Evolutionary conservation across 64 coral and sea anemone genomes (phyloP), one percentile per base, ranked within the genome.

Genomic region (Acropora yongei): DNA sequence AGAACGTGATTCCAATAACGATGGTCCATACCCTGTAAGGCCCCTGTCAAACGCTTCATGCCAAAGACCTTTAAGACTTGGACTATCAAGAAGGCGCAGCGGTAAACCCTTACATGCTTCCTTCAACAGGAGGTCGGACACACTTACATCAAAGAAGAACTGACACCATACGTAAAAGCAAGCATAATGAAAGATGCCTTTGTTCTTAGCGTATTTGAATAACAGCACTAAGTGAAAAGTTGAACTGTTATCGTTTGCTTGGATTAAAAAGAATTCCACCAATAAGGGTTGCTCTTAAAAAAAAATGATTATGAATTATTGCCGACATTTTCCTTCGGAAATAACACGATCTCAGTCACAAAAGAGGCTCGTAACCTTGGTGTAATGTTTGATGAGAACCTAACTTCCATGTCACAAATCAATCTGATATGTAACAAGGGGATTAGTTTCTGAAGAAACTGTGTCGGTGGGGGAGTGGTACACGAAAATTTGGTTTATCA

Each of bases 31-130:
- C 6, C 82, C 44, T 0, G 44, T 85, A 18, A 85, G 5, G 45
- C 82, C 82, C 4, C 72, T 49, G n/a, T 73, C 53, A 45, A 83
- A 84, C 78, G 76, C 40, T 20, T 75, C 86, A 84, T 84, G 87
- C 17, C 91, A 46, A 16, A 82, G 93, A 53, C 93, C 88, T 18
- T 44, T 87, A 16, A 90, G 93, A 68, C 74, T 91, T 75, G 93
- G 93, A 57, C 50, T 95, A 42, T 91, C 93, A 20, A 87, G 88
- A 95, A 95, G 47, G 53, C 46, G 49, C 39, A 49, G 77, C 2
- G 9, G 39, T 12, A 85, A 94, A 51, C 49, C 72, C 30, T 49
- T 90, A 49, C 93, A 94, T 48, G 87, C 93, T 9, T 86, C 85
- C 8, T 74, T 80, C 20, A 53, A 75, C 10, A 86, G 50, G 16